A percentile compares a stretch with the other conserved stretches of the same genome.
phyloP scores from a whole-genome alignment of 2,113 vertebrate species.

The Pteronura brasiliensis region DNA sequence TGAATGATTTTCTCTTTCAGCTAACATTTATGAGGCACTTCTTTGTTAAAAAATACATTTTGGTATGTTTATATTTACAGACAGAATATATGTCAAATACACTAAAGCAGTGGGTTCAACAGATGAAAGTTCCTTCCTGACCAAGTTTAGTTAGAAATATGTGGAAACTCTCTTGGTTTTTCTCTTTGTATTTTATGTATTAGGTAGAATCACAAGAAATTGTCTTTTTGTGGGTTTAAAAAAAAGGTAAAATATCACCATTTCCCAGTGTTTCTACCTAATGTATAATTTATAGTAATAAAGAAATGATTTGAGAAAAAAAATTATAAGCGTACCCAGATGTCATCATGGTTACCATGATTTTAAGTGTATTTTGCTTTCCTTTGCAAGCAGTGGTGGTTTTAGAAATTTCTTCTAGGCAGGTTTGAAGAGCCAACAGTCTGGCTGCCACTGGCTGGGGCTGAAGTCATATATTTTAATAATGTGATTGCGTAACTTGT shows the following conservation, averaged over 20 bases:
- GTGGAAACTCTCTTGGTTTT: background rate
- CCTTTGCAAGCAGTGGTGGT: background rate
- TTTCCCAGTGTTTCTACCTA: background rate
- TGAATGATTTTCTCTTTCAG: background rate
- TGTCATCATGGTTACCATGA: background rate
- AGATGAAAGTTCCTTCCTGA: background rate
- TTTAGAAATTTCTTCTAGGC: background rate
- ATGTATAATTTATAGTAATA: background rate
- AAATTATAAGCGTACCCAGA: background rate
- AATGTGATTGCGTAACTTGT: background rate
- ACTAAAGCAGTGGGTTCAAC: background rate
- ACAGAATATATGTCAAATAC: background rate
- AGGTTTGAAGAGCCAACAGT: background rate
- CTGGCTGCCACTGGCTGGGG: background rate
- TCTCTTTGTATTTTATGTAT: background rate
- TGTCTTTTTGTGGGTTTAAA: background rate
- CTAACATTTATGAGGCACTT: background rate
- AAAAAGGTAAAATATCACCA: background rate
- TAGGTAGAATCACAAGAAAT: background rate
- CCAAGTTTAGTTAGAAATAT: background rate
- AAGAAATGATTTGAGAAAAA: background rate
- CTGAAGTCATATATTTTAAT: background rate
- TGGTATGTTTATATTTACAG: background rate
- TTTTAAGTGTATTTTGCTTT: constrained; percentile 2
- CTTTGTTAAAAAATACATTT: background rate